Evolutionary conservation across 1,140 invertebrate species (phyloP).

Genomic region (Euura saliciscinereae): DNA sequence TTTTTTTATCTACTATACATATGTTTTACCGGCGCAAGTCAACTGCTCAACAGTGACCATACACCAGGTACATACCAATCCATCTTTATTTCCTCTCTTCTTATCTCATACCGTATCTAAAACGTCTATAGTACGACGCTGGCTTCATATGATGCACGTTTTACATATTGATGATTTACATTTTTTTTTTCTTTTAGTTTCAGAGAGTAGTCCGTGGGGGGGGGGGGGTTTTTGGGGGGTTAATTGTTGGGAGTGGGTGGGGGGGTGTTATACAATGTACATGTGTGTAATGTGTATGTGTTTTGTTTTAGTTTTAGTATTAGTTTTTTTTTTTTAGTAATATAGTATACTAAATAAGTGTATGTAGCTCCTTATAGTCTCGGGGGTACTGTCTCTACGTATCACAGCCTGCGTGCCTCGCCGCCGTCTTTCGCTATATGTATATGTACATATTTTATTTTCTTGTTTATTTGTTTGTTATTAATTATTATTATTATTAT

Average conservation of each 20-base stretch:
- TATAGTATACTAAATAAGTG: constrained; percentile 46
- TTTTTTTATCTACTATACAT: constrained; percentile 10
- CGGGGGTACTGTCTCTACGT: constrained; percentile 58
- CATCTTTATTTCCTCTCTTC: too few species aligned
- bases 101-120: too few species aligned
- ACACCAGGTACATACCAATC: too few species aligned
- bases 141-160: neutral
- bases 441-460: neutral
- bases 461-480: too few species aligned
- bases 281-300: constrained; percentile 15
- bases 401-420: constrained; percentile 61
- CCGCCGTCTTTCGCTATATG: constrained; percentile 47
- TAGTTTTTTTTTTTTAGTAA: neutral
- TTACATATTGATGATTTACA: neutral
- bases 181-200: constrained; percentile 20
- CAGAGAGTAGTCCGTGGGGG: constrained; percentile 35
- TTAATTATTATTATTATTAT: too few species aligned
- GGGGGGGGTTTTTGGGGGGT: too few species aligned
- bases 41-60: too few species aligned
- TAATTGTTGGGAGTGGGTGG: constrained; percentile 48
- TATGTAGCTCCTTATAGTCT: constrained; percentile 58
- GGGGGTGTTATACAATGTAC: constrained; percentile 43
- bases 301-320: neutral
- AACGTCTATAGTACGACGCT: neutral
- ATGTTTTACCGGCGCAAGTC: too few species aligned